These are phyloP conservation scores for Melanargia galathea DNA, from an alignment of 2,888 invertebrate species.

Conservation along the genomic window DNA sequence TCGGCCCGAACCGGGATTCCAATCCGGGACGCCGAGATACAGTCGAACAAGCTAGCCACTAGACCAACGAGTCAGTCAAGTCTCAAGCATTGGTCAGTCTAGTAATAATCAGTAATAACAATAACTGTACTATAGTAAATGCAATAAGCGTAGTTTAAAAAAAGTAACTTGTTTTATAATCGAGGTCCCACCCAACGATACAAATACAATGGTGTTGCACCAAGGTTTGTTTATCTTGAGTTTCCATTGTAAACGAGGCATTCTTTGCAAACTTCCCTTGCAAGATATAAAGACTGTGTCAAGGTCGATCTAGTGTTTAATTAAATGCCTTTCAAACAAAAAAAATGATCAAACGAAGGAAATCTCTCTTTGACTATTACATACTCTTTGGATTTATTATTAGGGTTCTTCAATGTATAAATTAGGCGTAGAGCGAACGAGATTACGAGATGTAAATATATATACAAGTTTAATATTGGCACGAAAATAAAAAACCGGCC, in stretches of 20 bases:
- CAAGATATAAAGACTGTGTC: conserved; percentile 59
- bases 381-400: too few relatives aligned
- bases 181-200: conserved; percentile 25
- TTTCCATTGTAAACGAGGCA: conserved; percentile 56
- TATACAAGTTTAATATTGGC: too few relatives aligned
- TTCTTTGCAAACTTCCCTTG: conserved; percentile 62
- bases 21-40: too few relatives aligned
- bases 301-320: conserved; percentile 51
- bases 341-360: conserved; percentile 11
- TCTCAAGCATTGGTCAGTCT: too few relatives aligned
- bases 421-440: too few relatives aligned
- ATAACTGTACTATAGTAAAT: background rate
- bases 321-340: conserved; percentile 60
- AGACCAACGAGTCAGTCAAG: too few relatives aligned
- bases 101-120: too few relatives aligned
- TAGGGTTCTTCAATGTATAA: too few relatives aligned
- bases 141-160: background rate
- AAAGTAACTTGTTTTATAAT: conserved; percentile 11
- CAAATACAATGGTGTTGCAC: conserved; percentile 37
- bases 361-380: background rate
- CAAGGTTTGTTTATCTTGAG: conserved; percentile 43
- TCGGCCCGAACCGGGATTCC: too few relatives aligned
- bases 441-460: too few relatives aligned
- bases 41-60: too few relatives aligned
- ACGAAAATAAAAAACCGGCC: too few relatives aligned